Evolutionary conservation across 2,888 invertebrate species (phyloP).

Genomic region (Neuroscelio doddi): DNA sequence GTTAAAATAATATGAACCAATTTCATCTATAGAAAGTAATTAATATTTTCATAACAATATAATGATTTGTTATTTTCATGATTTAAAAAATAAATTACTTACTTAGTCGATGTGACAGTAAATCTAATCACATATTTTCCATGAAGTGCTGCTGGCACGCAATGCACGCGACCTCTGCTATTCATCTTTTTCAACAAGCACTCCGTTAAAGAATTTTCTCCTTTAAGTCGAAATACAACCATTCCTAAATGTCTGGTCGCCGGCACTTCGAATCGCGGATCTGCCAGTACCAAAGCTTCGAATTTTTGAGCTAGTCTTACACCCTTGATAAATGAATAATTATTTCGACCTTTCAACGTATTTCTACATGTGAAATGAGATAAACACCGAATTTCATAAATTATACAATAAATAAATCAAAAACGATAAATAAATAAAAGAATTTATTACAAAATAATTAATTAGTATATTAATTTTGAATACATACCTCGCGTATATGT

Average conservation of each 20-base stretch:
- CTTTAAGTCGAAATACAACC: slow-evolving; percentile 91
- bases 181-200: slow-evolving; percentile 89
- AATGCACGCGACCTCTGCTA: slow-evolving; percentile 89
- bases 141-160: slow-evolving; percentile 95
- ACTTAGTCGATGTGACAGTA: slow-evolving; percentile 90
- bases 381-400: background rate
- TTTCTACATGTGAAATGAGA: background rate
- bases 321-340: too few relatives aligned
- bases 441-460: too few relatives aligned
- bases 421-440: too few relatives aligned
- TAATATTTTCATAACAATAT: background rate
- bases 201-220: slow-evolving; percentile 92
- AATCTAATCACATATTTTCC: slow-evolving; percentile 93
- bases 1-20: slow-evolving; percentile 22
- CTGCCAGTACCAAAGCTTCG: slow-evolving; percentile 87
- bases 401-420: slow-evolving; percentile 10
- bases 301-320: slow-evolving; percentile 93
- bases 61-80: background rate
- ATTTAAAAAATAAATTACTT: slow-evolving; percentile 14
- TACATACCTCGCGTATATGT: slow-evolving; percentile 88
- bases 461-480: too few relatives aligned
- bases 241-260: slow-evolving; percentile 89
- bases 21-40: background rate
- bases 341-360: too few relatives aligned
- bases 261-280: slow-evolving; percentile 92